These are phyloP conservation scores for Phengaris arion DNA, from an alignment of 2,888 invertebrate species.

Conservation along the genomic window DNA sequence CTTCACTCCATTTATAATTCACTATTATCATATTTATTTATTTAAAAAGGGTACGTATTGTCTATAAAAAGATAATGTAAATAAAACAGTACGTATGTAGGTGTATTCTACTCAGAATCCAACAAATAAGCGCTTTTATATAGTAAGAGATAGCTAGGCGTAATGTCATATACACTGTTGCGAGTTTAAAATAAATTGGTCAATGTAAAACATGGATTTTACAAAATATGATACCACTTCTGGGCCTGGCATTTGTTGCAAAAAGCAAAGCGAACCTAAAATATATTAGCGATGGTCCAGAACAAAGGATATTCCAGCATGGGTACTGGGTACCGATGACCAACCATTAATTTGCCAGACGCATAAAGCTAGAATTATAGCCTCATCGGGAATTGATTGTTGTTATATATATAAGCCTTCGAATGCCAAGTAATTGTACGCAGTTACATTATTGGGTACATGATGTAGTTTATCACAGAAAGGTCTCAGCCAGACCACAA, in stretches of 20 bases:
- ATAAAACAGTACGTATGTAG: too few relatives aligned
- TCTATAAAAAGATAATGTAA: too few relatives aligned
- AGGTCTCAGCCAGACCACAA: not conserved
- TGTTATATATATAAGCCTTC: not conserved
- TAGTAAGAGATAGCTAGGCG: too few relatives aligned
- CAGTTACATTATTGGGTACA: not conserved
- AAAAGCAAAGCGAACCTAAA: conserved; percentile 16
- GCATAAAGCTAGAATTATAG: conserved; percentile 22
- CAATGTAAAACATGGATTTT: not conserved
- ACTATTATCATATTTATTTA: not conserved
- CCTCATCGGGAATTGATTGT: not conserved
- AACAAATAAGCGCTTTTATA: too few relatives aligned
- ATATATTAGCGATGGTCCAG: conserved; percentile 24
- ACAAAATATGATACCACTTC: not conserved
- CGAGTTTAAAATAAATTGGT: too few relatives aligned
- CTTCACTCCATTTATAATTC: conserved; percentile 6
- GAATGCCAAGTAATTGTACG: conserved; percentile 5
- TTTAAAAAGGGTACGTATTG: not conserved
- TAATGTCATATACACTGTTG: too few relatives aligned
- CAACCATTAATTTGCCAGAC: conserved; percentile 16
- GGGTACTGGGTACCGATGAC: not conserved
- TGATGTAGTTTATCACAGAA: too few relatives aligned
- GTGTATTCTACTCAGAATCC: too few relatives aligned
- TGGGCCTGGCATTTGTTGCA: conserved; percentile 8
- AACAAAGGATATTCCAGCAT: conserved; percentile 16